Percentiles rank a stretch among this genome's conserved stretches.
Conservation (phyloP, 2,888 invertebrate species). For the Tiphia femorata region DNA sequence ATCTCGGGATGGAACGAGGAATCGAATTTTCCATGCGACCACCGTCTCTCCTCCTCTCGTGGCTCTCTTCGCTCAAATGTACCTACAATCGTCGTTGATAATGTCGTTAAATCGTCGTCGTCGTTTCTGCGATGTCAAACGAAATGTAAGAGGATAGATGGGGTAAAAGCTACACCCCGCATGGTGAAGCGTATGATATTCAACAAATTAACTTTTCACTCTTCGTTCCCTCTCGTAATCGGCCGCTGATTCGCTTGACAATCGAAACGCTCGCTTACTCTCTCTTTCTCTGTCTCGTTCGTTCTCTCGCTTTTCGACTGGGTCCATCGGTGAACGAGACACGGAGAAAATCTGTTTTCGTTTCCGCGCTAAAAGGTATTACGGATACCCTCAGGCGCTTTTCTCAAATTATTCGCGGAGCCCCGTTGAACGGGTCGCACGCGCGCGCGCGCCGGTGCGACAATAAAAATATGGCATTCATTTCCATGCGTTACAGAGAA, state of each 20-base stretch:
- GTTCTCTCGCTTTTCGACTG: background rate
- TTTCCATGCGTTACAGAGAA: constrained; percentile 55
- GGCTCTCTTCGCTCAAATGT: too few relatives aligned
- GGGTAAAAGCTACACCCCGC: too few relatives aligned
- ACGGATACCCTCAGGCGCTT: constrained; percentile 40
- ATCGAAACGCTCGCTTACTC: background rate
- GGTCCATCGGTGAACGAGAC: background rate
- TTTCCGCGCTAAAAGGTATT: constrained; percentile 32
- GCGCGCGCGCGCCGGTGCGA: constrained; percentile 26
- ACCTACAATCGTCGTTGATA: too few relatives aligned
- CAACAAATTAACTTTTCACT: too few relatives aligned
- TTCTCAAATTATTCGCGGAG: constrained; percentile 45
- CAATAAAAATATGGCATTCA: constrained; percentile 56
- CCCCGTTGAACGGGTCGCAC: constrained; percentile 11
- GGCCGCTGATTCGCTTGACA: background rate
- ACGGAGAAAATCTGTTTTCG: constrained; percentile 20
- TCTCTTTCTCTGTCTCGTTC: background rate
- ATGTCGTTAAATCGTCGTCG: too few relatives aligned
- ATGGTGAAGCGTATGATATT: too few relatives aligned
- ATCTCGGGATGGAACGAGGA: too few relatives aligned
- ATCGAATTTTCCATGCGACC: too few relatives aligned
- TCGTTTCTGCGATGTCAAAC: too few relatives aligned
- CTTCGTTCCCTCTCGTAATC: too few relatives aligned
- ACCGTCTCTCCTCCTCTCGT: too few relatives aligned
- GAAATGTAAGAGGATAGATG: too few relatives aligned